phyloP scores from a whole-genome alignment of 1,140 invertebrate genomes.

The Holcopasites calliopsidis region DNA sequence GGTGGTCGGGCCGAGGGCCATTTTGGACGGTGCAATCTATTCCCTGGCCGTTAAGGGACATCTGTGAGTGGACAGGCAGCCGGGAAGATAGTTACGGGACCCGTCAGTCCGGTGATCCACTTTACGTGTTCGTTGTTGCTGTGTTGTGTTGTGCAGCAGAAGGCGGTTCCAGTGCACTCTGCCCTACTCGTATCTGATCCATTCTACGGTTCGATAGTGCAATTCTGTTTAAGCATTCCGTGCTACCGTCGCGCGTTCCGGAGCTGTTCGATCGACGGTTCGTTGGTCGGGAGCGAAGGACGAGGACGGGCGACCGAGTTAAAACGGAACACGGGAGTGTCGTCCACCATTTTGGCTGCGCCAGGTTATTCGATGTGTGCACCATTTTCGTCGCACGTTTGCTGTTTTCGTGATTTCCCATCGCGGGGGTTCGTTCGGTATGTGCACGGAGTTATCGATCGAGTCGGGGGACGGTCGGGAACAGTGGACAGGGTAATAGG shows the following conservation, averaged over 20 bases:
- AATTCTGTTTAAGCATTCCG: neutral
- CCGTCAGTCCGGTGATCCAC: constrained; percentile 37
- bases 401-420: neutral
- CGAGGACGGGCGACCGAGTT: constrained; percentile 36
- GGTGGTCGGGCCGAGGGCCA: constrained; percentile 21
- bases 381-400: constrained; percentile 4
- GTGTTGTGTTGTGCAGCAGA: constrained; percentile 47
- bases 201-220: neutral
- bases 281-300: neutral
- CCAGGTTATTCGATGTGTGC: constrained; percentile 70
- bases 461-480: neutral
- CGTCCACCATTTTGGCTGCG: constrained; percentile 78
- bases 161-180: constrained; percentile 48
- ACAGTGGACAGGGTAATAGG: constrained; percentile 1
- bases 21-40: neutral
- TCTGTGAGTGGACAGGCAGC: neutral
- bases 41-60: neutral
- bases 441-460: neutral
- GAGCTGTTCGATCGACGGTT: constrained; percentile 7
- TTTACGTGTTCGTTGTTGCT: constrained; percentile 33
- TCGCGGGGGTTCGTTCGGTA: neutral
- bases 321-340: constrained; percentile 70
- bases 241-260: neutral
- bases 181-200: constrained; percentile 13
- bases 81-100: constrained; percentile 6